Evolutionary conservation across 2,113 vertebrate genomes (phyloP), one percentile per base, ranked within the genome.

Genomic region (Macroglossus sobrinus): DNA sequence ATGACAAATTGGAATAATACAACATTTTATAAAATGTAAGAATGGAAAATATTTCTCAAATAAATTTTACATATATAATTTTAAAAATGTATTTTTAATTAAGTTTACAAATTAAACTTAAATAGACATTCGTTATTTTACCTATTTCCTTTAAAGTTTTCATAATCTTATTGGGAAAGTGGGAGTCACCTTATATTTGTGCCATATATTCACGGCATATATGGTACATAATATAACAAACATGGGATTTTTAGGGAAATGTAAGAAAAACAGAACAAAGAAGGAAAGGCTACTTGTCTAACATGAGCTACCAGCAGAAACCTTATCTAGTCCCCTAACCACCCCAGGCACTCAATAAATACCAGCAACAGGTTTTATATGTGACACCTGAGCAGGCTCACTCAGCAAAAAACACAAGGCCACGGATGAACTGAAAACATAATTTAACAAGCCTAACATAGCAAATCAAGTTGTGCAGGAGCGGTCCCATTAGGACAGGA

Each of bases 271-370:
- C 38, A 79, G 47, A 94, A 85, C 35, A 92, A 93, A 72, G 66
- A 79, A 76, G 59, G 4, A 21, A 84, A 92, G n/a, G 30, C 50
- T 64, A 84, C 53, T 89, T 69, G 50, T 93, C 38, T 80, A 69
- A 61, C 66, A 69, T 64, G 53, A 93, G 47, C 61, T 38, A 24
- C 61, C 38, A 93, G 38, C 45, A 87, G 86, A 97, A 94, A 91
- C 22, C 45, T 61, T 74, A 64, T 91, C 93, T 87, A 74, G 47
- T 82, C 30, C 55, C 68, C 47, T 28, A 71, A 72, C 47, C 16
- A 30, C 26, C 50, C 22, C 12, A 75, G 38, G 53, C 10, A 66
- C 72, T 96, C 40, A 43, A 76, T 85, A 94, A 94, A 94, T 24
- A 82, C n/a, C 24, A 92, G 66, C 38, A 84, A 69, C 53, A 85